Evolutionary conservation across 2,113 vertebrate genomes (phyloP).

Genomic region (Coreoperca whiteheadi): DNA sequence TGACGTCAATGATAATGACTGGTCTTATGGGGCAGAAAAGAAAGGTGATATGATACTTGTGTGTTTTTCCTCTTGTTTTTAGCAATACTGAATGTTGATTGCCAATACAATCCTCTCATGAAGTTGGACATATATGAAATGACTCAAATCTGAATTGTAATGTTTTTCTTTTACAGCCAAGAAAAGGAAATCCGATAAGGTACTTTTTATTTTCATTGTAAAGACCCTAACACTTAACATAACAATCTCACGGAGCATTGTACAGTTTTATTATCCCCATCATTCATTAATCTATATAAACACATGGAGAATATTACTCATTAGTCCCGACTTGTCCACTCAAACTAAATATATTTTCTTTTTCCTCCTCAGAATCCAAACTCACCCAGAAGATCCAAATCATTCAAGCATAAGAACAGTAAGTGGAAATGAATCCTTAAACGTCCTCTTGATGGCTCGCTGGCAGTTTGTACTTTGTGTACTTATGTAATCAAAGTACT

Average conservation of each 20-base stretch:
- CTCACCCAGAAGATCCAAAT: slow-evolving; percentile 97
- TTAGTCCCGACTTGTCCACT: not conserved
- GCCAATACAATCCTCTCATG: not conserved
- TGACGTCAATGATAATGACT: slow-evolving; percentile 98
- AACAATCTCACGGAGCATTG: not conserved
- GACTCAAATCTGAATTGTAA: not conserved
- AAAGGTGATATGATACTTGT: slow-evolving; percentile 88
- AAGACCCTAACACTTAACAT: not conserved
- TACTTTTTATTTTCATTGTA: slow-evolving; percentile 74
- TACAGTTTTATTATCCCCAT: not conserved
- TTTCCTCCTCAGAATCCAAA: slow-evolving; percentile 91
- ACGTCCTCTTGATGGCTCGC: not conserved
- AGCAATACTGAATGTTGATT: not conserved
- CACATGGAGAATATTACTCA: not conserved
- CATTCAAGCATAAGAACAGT: slow-evolving; percentile 98
- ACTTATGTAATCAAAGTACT: not conserved
- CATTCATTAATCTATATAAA: not conserved
- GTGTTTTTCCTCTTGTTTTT: not conserved
- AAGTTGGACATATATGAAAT: not conserved
- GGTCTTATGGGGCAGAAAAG: slow-evolving; percentile 98
- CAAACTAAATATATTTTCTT: not conserved
- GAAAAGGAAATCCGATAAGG: slow-evolving; percentile 99
- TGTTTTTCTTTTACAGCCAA: slow-evolving; percentile 86
- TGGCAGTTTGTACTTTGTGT: not conserved
- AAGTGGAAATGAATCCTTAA: slow-evolving; percentile 66